Conservation (phyloP, 64 coral and sea anemone species). For the Porites lutea region DNA sequence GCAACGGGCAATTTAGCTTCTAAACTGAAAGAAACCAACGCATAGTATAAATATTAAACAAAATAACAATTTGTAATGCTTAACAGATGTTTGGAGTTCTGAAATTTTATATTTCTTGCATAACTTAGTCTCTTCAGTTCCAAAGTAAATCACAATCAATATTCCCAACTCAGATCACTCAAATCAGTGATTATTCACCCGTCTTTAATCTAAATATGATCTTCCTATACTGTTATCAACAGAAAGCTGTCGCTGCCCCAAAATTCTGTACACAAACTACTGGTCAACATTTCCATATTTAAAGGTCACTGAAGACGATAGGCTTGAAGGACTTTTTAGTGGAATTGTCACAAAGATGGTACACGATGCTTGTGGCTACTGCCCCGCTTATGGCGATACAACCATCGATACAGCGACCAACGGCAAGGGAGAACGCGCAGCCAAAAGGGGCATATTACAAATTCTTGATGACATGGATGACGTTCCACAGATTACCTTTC, state of each 20-base stretch:
- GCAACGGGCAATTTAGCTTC: too few relatives aligned
- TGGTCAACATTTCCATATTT: constrained; percentile 51
- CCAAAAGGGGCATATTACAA: constrained; percentile 32
- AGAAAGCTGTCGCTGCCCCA: constrained; percentile 68
- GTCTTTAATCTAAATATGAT: too few relatives aligned
- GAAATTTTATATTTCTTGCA: too few relatives aligned
- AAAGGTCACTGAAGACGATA: background rate
- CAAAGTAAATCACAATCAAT: too few relatives aligned
- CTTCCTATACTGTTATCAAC: background rate
- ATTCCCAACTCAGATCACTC: too few relatives aligned
- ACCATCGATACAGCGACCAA: constrained; percentile 44
- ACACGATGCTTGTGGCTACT: constrained; percentile 47
- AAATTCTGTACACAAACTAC: constrained; percentile 64
- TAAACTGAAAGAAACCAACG: too few relatives aligned
- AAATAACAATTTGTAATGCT: too few relatives aligned
- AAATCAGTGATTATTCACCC: too few relatives aligned
- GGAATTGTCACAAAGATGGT: constrained; percentile 43
- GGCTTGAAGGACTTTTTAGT: constrained; percentile 41
- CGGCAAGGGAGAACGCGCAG: constrained; percentile 35
- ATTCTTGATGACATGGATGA: constrained; percentile 55
- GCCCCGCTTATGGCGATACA: constrained; percentile 48
- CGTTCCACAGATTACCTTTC: constrained; percentile 68
- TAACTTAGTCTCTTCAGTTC: too few relatives aligned
- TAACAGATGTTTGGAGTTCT: too few relatives aligned
- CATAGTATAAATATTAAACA: too few relatives aligned